Evolutionary conservation across 1,140 invertebrate species (phyloP).

Genomic region (Pseudomyrmex pallidus): DNA sequence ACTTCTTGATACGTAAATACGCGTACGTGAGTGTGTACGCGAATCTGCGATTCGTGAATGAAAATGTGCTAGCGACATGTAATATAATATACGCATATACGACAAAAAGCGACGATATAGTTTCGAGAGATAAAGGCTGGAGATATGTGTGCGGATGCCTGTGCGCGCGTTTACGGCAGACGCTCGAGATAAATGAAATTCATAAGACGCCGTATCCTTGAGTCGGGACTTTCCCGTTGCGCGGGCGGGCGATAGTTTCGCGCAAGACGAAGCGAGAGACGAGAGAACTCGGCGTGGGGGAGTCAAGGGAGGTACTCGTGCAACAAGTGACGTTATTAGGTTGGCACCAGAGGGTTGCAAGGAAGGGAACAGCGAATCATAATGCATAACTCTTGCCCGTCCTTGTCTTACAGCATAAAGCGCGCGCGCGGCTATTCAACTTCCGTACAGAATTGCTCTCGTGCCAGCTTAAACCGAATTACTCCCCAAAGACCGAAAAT

Average conservation of each 20-base stretch:
- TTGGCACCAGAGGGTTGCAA: constrained; percentile 68
- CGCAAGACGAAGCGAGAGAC: constrained; percentile 54
- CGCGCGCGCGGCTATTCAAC: constrained; percentile 64
- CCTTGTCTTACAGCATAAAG: constrained; percentile 76
- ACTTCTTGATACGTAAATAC: not conserved
- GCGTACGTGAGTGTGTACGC: not conserved
- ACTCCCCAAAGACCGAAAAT: constrained; percentile 13
- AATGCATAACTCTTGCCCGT: constrained; percentile 83
- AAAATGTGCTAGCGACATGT: not conserved
- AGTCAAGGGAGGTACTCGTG: constrained; percentile 68
- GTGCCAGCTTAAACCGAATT: constrained; percentile 37
- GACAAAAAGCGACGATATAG: not conserved
- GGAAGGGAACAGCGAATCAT: constrained; percentile 79
- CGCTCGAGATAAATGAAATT: constrained; percentile 74
- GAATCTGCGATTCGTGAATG: not conserved
- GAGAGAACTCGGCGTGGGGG: constrained; percentile 30
- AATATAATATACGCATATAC: not conserved
- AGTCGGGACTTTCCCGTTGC: constrained; percentile 67
- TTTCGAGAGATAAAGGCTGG: not conserved
- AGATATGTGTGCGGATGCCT: too few species aligned
- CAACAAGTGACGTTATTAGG: constrained; percentile 84
- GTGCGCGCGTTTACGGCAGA: constrained; percentile 20
- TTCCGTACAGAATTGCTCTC: constrained; percentile 50
- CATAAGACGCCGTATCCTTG: constrained; percentile 72
- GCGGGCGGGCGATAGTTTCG: constrained; percentile 76